phyloP scores from a whole-genome alignment of 2,888 invertebrate species.

The Latrodectus hesperus region DNA sequence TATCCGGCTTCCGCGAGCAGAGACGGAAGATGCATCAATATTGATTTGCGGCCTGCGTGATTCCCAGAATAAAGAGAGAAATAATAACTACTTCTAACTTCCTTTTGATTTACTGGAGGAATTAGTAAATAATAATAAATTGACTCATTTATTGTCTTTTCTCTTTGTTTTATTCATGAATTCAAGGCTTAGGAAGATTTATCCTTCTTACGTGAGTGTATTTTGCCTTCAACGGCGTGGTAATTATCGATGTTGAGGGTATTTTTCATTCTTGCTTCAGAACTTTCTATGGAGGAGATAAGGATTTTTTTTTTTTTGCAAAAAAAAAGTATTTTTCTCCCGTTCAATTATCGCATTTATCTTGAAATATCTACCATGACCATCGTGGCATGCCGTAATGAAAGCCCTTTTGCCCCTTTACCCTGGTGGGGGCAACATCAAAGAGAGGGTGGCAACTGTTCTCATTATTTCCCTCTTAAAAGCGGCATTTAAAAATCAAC shows the following conservation, averaged over 20 bases:
- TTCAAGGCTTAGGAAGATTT: constrained; percentile 50
- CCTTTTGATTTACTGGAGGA: constrained; percentile 39
- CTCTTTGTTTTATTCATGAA: constrained; percentile 53
- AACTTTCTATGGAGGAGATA: constrained; percentile 15
- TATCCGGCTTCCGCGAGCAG: constrained; percentile 9
- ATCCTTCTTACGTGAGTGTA: constrained; percentile 29
- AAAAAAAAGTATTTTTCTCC: constrained; percentile 7
- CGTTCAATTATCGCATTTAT: constrained; percentile 47
- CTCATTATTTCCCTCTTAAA: neutral
- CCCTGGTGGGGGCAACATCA: neutral
- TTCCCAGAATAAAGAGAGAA: constrained; percentile 21
- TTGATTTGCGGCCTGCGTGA: constrained; percentile 20
- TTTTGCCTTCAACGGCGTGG: constrained; percentile 41
- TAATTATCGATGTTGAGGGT: constrained; percentile 52
- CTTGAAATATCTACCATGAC: constrained; percentile 1
- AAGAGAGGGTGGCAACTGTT: neutral
- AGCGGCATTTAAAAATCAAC: constrained; percentile 56
- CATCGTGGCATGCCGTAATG: constrained; percentile 18
- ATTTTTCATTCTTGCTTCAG: constrained; percentile 54
- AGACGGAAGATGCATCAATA: constrained; percentile 24
- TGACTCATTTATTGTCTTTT: constrained; percentile 45
- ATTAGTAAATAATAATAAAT: constrained; percentile 62
- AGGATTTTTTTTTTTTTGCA: no score
- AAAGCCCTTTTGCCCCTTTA: neutral
- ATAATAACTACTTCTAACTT: constrained; percentile 27